A percentile compares a stretch with the other conserved stretches of the same genome.
phyloP scores from a whole-genome alignment of 2,113 vertebrate species.

The Pipra filicauda region DNA sequence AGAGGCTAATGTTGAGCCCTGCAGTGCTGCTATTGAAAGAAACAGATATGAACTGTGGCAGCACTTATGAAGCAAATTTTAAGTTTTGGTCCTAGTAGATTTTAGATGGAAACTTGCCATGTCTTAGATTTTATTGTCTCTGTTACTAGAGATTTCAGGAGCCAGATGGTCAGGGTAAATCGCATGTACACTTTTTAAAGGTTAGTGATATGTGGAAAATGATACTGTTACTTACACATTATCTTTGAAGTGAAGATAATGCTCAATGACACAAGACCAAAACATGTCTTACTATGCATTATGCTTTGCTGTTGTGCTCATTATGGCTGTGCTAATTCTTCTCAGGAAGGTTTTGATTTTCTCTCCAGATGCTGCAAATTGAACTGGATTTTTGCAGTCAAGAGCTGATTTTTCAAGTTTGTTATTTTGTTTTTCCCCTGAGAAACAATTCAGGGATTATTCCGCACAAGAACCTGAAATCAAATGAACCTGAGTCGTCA shows the following conservation, averaged over 20 bases:
- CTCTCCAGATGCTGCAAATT: conserved; percentile 35
- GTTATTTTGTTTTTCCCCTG: neutral
- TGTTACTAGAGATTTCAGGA: neutral
- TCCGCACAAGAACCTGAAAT: neutral
- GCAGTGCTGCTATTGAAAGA: neutral
- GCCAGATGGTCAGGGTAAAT: conserved; percentile 39
- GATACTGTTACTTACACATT: neutral
- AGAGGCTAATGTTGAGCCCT: neutral
- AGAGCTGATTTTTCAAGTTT: neutral
- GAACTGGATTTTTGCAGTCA: neutral
- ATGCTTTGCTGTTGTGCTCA: neutral
- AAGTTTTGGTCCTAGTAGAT: conserved; percentile 12
- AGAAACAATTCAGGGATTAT: neutral
- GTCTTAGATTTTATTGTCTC: neutral
- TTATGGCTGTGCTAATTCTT: conserved; percentile 38
- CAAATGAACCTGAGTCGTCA: neutral
- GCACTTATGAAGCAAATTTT: conserved; percentile 9
- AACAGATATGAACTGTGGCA: neutral
- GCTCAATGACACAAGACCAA: conserved; percentile 42
- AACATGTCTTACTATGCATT: neutral
- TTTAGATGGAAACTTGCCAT: conserved; percentile 26
- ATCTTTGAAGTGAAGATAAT: conserved; percentile 18
- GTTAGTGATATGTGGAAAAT: conserved; percentile 16
- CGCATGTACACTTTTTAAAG: neutral
- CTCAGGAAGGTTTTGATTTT: conserved; percentile 32